Evolutionary conservation across 2,888 invertebrate genomes (phyloP).

Genomic region (Mythimna vitellina): DNA sequence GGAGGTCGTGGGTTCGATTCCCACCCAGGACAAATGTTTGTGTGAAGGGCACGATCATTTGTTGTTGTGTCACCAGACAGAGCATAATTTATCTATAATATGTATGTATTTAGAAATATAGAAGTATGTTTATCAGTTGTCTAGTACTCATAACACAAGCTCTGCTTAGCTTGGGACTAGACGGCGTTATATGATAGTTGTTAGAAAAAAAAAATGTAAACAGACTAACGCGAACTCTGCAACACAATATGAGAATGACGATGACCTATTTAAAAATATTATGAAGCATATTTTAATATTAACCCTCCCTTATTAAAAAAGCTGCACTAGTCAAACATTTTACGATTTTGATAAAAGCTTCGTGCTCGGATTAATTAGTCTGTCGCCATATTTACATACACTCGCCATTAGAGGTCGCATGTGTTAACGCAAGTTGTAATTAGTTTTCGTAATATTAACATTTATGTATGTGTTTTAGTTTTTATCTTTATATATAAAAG

Average conservation of each 20-base stretch:
- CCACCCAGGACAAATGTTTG: too few species aligned
- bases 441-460: slow-evolving; percentile 20
- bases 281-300: slow-evolving; percentile 11
- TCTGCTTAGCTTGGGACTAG: too few species aligned
- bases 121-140: too few species aligned
- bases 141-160: too few species aligned
- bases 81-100: too few species aligned
- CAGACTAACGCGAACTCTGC: neutral
- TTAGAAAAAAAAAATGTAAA: too few species aligned
- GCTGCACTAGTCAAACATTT: slow-evolving; percentile 14
- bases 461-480: neutral
- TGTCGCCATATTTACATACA: slow-evolving; percentile 31
- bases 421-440: slow-evolving; percentile 15
- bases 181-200: too few species aligned
- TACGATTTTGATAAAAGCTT: slow-evolving; percentile 36
- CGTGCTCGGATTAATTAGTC: slow-evolving; percentile 53
- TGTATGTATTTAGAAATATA: too few species aligned
- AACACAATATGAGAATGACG: neutral
- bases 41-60: too few species aligned
- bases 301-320: slow-evolving; percentile 7
- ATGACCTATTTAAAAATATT: slow-evolving; percentile 30
- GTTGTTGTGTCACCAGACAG: too few species aligned
- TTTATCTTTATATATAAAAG: too few species aligned
- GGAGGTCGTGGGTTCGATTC: too few species aligned
- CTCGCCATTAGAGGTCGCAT: slow-evolving; percentile 36